Evolutionary conservation across 2,797 vertebrate genomes (phyloP).

Genomic region (Pipistrellus nathusii): DNA sequence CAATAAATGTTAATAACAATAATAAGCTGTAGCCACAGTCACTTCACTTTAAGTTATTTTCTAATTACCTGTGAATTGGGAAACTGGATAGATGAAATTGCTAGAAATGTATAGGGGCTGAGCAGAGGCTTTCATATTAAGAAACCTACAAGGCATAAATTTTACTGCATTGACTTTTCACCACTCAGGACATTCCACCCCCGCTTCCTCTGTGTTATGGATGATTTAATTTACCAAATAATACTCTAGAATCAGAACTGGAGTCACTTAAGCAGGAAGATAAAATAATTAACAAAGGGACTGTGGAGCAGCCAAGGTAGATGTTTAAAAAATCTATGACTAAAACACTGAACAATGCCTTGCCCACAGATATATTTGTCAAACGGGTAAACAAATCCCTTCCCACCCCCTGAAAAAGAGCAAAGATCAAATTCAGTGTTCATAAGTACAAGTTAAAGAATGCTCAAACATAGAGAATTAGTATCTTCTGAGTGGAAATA

Average conservation of each 20-base stretch:
- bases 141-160: neutral
- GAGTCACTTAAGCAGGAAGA: conserved; percentile 43
- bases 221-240: conserved; percentile 60
- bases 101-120: conserved; percentile 7
- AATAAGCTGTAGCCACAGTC: neutral
- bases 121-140: neutral
- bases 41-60: conserved; percentile 49
- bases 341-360: conserved; percentile 40
- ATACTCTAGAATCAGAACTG: conserved; percentile 44
- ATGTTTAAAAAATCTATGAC: conserved; percentile 60
- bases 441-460: conserved; percentile 63
- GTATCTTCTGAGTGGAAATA: conserved; percentile 55
- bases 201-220: conserved; percentile 18
- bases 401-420: conserved; percentile 6
- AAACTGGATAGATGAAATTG: conserved; percentile 9
- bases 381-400: conserved; percentile 9
- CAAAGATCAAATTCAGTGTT: conserved; percentile 55
- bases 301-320: conserved; percentile 48
- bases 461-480: conserved; percentile 63
- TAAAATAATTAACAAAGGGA: conserved; percentile 55
- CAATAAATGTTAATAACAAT: neutral
- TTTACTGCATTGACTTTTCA: conserved; percentile 38
- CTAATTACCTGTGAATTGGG: conserved; percentile 7
- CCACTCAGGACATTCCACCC: neutral
- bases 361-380: conserved; percentile 59